phyloP scores from a whole-genome alignment of 2,888 invertebrate species.

The Eristalis intricaria region DNA sequence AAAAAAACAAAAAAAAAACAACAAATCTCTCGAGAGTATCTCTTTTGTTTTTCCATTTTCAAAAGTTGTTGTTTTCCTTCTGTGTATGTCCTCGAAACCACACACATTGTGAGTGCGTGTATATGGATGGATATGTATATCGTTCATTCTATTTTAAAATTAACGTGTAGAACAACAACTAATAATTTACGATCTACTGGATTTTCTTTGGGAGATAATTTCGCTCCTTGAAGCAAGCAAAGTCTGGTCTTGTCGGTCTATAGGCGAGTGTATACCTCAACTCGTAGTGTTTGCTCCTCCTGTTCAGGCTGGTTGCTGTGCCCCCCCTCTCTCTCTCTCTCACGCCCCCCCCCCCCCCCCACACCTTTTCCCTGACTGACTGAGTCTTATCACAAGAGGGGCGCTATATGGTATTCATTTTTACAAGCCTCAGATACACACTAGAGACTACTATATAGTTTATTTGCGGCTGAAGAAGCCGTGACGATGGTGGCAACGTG shows the following conservation, averaged over 20 bases:
- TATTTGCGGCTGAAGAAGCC: slow-evolving; percentile 67
- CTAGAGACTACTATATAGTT: slow-evolving; percentile 43
- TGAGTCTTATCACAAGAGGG: slow-evolving; percentile 46
- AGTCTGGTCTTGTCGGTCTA: background rate
- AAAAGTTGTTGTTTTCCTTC: background rate
- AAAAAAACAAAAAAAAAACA: background rate
- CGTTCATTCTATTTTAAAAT: slow-evolving; percentile 64
- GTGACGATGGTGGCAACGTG: slow-evolving; percentile 70
- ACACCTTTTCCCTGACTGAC: too few relatives aligned
- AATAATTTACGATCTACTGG: slow-evolving; percentile 69
- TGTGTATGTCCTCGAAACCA: slow-evolving; percentile 33
- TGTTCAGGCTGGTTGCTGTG: slow-evolving; percentile 10
- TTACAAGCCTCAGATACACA: slow-evolving; percentile 58
- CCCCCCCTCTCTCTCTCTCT: background rate
- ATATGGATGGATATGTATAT: too few relatives aligned
- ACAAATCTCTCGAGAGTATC: slow-evolving; percentile 3
- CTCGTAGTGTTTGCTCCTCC: slow-evolving; percentile 11
- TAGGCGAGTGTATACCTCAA: background rate
- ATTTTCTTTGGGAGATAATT: slow-evolving; percentile 62
- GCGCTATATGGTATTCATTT: slow-evolving; percentile 66
- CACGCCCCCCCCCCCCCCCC: too few relatives aligned
- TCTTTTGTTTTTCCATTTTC: slow-evolving; percentile 34
- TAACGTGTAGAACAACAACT: slow-evolving; percentile 55
- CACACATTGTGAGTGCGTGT: slow-evolving; percentile 16
- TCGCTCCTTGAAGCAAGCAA: slow-evolving; percentile 61